Evolutionary conservation across 2,797 vertebrate species (phyloP).

Genomic region (Eulemur rubriventer): DNA sequence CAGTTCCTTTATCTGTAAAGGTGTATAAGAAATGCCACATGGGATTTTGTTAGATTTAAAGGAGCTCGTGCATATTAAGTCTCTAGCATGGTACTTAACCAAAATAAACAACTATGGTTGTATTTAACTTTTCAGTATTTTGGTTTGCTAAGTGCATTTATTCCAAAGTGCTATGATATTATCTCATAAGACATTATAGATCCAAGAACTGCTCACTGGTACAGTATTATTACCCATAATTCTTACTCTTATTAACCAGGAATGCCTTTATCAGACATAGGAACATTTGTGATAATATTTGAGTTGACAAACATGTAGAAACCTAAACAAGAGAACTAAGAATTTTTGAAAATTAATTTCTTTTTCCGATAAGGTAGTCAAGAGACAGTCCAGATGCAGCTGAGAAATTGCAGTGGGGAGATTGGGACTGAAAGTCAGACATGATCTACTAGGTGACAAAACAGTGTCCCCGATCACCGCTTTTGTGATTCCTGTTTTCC

Average conservation of each 20-base stretch:
- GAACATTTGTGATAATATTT: not conserved
- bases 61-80: not conserved
- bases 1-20: not conserved
- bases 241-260: not conserved
- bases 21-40: not conserved
- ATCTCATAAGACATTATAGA: not conserved
- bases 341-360: not conserved
- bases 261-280: not conserved
- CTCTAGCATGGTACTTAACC: not conserved
- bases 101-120: not conserved
- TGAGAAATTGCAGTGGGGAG: not conserved
- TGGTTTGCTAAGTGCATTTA: not conserved
- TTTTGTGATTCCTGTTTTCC: not conserved
- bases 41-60: not conserved
- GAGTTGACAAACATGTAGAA: not conserved
- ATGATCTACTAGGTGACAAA: no score
- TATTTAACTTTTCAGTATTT: not conserved
- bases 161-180: not conserved
- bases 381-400: not conserved
- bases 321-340: not conserved
- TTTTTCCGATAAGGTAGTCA: not conserved
- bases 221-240: not conserved
- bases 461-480: rapidly evolving
- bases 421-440: not conserved
- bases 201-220: not conserved